These are phyloP conservation scores for Apamea epomidion DNA, from an alignment of 2,888 invertebrate genomes.

Conservation along the genomic window DNA sequence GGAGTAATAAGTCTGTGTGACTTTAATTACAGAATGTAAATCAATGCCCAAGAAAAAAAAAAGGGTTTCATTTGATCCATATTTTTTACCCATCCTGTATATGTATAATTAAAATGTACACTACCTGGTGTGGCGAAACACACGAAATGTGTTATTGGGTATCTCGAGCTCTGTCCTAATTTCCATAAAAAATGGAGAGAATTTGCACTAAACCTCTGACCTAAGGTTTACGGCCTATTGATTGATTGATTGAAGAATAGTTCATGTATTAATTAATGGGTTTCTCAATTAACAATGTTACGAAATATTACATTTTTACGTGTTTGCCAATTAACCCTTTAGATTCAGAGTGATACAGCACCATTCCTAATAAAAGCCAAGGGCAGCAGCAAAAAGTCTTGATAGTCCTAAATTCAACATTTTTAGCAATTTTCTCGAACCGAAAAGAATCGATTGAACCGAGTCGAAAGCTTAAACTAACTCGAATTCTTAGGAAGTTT, in stretches of 20 bases:
- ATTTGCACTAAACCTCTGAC: slow-evolving; percentile 23
- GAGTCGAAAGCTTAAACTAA: slow-evolving; percentile 51
- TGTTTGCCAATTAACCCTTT: slow-evolving; percentile 51
- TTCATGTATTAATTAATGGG: slow-evolving; percentile 31
- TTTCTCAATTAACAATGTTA: slow-evolving; percentile 57
- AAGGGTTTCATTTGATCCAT: too few relatives aligned
- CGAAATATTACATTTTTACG: slow-evolving; percentile 37
- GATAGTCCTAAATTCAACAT: slow-evolving; percentile 28
- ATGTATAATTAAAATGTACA: slow-evolving; percentile 48
- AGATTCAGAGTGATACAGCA: slow-evolving; percentile 41
- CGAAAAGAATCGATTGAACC: slow-evolving; percentile 51
- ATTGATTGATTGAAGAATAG: slow-evolving; percentile 44
- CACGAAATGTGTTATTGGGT: slow-evolving; percentile 36
- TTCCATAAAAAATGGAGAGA: slow-evolving; percentile 31
- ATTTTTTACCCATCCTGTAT: too few relatives aligned
- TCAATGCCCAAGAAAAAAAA: too few relatives aligned
- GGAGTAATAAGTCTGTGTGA: too few relatives aligned
- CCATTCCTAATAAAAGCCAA: slow-evolving; percentile 39
- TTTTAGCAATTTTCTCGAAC: slow-evolving; percentile 25
- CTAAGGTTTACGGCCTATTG: slow-evolving; percentile 35
- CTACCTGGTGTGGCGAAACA: slow-evolving; percentile 48
- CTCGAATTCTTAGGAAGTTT: slow-evolving; percentile 31
- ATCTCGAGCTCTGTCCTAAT: slow-evolving; percentile 29
- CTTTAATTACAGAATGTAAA: too few relatives aligned
- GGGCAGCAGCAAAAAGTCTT: slow-evolving; percentile 33